phyloP scores from a whole-genome alignment of 2,113 vertebrate species.

The Fulmarus glacialis region DNA sequence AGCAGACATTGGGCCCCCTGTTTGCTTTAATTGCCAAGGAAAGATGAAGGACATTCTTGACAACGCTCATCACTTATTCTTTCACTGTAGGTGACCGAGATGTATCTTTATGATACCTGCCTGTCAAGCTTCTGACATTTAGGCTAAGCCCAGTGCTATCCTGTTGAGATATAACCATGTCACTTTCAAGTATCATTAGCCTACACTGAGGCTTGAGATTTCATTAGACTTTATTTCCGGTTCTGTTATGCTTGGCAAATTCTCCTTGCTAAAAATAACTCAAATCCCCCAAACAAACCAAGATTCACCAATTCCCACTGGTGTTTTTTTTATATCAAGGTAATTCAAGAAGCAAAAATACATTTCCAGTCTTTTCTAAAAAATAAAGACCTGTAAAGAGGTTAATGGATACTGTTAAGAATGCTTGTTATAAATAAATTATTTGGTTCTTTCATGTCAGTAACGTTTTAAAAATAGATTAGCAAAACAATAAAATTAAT shows the following conservation, averaged over 20 bases:
- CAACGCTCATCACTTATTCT: conserved; percentile 21
- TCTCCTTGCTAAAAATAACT: conserved; percentile 8
- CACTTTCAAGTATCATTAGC: conserved; percentile 38
- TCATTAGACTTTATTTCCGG: background rate
- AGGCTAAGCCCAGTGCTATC: background rate
- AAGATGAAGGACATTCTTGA: conserved; percentile 38
- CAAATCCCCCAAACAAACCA: background rate
- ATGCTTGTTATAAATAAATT: background rate
- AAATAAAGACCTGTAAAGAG: background rate
- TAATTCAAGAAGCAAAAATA: background rate
- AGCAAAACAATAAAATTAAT: conserved; percentile 11
- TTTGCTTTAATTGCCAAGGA: conserved; percentile 34
- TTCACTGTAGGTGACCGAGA: conserved; percentile 26
- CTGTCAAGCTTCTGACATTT: conserved; percentile 35
- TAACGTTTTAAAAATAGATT: background rate
- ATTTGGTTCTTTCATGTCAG: background rate
- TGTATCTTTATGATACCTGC: conserved; percentile 43
- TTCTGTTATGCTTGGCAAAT: background rate
- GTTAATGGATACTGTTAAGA: background rate
- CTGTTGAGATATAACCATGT: conserved; percentile 19
- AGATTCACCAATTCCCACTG: background rate
- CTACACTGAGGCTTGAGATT: background rate
- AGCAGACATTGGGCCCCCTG: background rate
- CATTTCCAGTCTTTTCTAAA: background rate
- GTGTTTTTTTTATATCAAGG: background rate